A percentile compares a stretch with the other conserved stretches of the same genome.
These are phyloP conservation scores for Anser brachyrhynchus DNA, from an alignment of 2,113 vertebrate genomes.

Conservation along the genomic window DNA sequence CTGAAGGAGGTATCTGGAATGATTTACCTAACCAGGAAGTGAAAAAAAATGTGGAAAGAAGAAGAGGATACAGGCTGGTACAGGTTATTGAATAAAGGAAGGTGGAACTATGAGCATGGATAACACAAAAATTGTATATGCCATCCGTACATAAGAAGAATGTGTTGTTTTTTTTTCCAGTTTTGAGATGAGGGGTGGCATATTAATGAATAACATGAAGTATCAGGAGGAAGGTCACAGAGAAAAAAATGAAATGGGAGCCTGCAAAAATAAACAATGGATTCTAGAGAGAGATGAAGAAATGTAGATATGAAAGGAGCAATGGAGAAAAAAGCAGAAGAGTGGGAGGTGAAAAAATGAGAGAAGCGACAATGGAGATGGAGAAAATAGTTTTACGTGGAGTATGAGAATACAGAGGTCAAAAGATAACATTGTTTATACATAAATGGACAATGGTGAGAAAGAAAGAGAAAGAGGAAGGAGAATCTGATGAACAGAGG, in stretches of 20 bases:
- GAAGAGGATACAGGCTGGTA: neutral
- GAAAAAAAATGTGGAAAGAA: neutral
- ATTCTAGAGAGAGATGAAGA: neutral
- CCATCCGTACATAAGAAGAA: neutral
- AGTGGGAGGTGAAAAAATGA: neutral
- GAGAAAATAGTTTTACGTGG: neutral
- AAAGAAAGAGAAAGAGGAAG: neutral
- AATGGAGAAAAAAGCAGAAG: neutral
- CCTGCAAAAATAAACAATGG: neutral
- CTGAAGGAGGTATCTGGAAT: too few species aligned
- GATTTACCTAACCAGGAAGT: too few species aligned
- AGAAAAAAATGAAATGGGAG: neutral
- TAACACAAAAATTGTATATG: neutral
- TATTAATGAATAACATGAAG: neutral
- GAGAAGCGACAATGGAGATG: neutral
- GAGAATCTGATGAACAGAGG: neutral
- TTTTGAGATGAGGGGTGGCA: neutral
- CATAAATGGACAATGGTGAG: neutral
- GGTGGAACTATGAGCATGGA: neutral
- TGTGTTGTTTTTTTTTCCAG: neutral
- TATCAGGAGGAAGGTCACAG: neutral
- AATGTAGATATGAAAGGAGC: fast-evolving
- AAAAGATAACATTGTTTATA: neutral
- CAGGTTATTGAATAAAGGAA: neutral
- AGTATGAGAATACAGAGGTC: neutral